These are phyloP conservation scores for Ailurus styani DNA, from an alignment of 2,113 vertebrate species.

Conservation along the genomic window DNA sequence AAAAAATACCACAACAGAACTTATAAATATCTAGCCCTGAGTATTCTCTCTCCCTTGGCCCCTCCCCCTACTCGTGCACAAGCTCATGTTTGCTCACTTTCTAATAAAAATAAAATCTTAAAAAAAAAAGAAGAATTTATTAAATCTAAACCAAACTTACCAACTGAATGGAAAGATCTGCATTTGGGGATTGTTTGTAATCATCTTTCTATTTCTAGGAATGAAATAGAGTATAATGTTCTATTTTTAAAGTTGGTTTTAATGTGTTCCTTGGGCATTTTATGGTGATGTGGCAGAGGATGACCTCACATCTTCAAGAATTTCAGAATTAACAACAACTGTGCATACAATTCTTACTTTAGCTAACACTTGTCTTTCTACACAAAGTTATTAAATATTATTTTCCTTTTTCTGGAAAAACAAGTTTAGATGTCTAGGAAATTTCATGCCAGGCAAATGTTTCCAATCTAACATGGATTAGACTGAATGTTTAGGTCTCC, in stretches of 20 bases:
- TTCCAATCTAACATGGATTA: not conserved
- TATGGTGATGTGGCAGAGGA: not conserved
- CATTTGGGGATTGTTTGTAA: not conserved
- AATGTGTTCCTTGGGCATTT: not conserved
- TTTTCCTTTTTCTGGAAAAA: not conserved
- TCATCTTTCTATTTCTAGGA: not conserved
- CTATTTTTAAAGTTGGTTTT: not conserved
- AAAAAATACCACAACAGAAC: not conserved
- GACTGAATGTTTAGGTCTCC: not conserved
- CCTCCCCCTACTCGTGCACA: fast-evolving
- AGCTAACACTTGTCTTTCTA: not conserved
- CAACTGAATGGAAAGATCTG: not conserved
- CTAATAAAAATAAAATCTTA: not conserved
- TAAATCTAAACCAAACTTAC: not conserved
- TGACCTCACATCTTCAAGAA: not conserved
- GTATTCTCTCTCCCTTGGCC: not conserved
- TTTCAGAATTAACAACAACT: not conserved
- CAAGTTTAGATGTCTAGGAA: not conserved
- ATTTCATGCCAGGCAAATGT: not conserved
- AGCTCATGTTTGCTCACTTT: not conserved
- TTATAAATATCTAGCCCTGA: not conserved
- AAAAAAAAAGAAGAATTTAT: not conserved
- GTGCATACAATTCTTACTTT: not conserved
- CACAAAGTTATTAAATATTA: not conserved
- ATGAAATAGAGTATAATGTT: not conserved